These are phyloP conservation scores for Panagrolaimus sp. DNA, from an alignment of 1,140 invertebrate genomes.

Conservation along the genomic window DNA sequence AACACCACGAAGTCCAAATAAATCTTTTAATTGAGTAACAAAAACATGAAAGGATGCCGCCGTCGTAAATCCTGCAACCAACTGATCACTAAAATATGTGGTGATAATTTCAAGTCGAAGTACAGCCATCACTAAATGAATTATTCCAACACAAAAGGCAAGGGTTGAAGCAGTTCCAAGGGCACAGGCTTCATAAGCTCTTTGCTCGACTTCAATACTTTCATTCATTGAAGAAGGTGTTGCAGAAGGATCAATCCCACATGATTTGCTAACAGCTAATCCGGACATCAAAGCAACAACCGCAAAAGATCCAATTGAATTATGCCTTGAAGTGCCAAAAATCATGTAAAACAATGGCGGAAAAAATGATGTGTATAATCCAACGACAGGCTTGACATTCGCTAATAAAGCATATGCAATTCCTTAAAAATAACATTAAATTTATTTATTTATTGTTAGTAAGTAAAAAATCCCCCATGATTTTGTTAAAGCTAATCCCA, in stretches of 20 bases:
- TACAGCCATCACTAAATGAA: conserved; percentile 51
- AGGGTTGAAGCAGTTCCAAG: conserved; percentile 23
- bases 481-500: too few relatives aligned
- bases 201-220: not conserved
- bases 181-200: not conserved
- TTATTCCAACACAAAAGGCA: conserved; percentile 35
- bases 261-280: not conserved
- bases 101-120: conserved; percentile 49
- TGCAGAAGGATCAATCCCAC: conserved; percentile 24
- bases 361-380: conserved; percentile 64
- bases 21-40: conserved; percentile 44
- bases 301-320: conserved; percentile 57
- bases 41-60: conserved; percentile 49
- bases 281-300: conserved; percentile 17
- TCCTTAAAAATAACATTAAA: conserved; percentile 38
- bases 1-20: conserved; percentile 40
- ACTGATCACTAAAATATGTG: conserved; percentile 48
- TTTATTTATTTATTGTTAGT: too few relatives aligned
- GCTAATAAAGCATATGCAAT: conserved; percentile 64
- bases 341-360: conserved; percentile 63
- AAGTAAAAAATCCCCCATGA: too few relatives aligned
- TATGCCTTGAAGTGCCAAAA: conserved; percentile 62
- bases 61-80: conserved; percentile 50
- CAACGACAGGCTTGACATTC: conserved; percentile 62
- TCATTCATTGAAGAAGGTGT: not conserved